phyloP scores from a whole-genome alignment of 2,113 vertebrate genomes.

The Seriola quinqueradiata region DNA sequence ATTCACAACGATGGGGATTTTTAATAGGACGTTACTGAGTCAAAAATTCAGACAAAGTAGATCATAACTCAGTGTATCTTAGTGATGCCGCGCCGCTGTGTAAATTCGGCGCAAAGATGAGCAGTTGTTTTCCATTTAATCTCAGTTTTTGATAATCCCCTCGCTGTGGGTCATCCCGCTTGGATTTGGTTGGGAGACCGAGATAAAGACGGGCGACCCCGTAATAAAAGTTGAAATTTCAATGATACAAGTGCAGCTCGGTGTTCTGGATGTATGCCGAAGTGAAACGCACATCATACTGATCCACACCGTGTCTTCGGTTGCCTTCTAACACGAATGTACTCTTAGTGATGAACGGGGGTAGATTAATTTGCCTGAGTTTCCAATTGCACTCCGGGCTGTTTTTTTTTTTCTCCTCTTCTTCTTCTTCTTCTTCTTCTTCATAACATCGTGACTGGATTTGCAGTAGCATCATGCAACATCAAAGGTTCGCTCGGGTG shows the following conservation, averaged over 20 bases:
- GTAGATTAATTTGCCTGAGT: not conserved
- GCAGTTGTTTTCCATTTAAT: not conserved
- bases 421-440: too few species aligned
- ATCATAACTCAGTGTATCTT: rapidly evolving
- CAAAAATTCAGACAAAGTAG: rapidly evolving
- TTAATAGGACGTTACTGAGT: rapidly evolving
- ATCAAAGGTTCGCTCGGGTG: constrained; percentile 23
- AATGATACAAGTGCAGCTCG: rapidly evolving
- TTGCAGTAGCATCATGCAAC: constrained; percentile 51
- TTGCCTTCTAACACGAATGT: rapidly evolving
- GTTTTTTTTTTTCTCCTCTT: not conserved
- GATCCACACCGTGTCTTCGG: rapidly evolving
- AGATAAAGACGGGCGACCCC: not conserved
- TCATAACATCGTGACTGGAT: constrained; percentile 10
- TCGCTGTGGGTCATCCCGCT: not conserved
- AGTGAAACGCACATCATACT: not conserved
- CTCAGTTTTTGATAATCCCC: not conserved
- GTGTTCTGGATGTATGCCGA: constrained; percentile 21
- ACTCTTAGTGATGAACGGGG: not conserved
- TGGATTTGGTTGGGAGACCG: rapidly evolving
- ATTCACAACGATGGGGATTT: constrained; percentile 25
- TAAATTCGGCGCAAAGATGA: constrained; percentile 9
- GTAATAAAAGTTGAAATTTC: constrained; percentile 39
- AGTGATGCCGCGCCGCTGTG: rapidly evolving
- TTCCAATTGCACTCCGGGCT: constrained; percentile 36